Conservation (phyloP, 2,797 vertebrate genomes). For the Macropodus opercularis region DNA sequence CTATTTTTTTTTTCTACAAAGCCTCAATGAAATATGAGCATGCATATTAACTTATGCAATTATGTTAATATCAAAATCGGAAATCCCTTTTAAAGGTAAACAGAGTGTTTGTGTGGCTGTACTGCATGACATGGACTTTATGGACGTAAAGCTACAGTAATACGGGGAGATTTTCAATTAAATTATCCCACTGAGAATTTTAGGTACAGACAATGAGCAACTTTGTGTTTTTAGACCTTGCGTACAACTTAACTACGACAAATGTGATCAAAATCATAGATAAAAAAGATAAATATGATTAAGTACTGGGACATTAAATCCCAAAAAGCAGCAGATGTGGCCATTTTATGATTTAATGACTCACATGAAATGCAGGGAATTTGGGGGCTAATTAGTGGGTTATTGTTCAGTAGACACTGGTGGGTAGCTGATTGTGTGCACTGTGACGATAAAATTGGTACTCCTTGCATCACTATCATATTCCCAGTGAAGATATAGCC, state of each 20-base stretch:
- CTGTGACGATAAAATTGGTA: conserved; percentile 5
- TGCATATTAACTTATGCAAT: conserved; percentile 63
- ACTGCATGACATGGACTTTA: too few relatives aligned
- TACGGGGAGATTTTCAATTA: background rate
- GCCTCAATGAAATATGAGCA: conserved; percentile 71
- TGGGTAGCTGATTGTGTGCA: conserved; percentile 1
- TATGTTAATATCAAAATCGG: conserved; percentile 58
- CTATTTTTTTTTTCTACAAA: conserved; percentile 50
- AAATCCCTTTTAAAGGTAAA: conserved; percentile 48
- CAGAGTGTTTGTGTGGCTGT: background rate
- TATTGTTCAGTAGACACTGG: background rate
- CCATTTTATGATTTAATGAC: too few relatives aligned
- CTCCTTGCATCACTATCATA: conserved; percentile 4
- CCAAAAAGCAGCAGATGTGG: too few relatives aligned
- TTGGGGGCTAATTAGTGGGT: background rate
- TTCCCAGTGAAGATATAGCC: conserved; percentile 1
- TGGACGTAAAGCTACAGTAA: background rate
- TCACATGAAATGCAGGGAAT: background rate
- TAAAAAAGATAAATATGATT: background rate
- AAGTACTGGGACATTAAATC: background rate
- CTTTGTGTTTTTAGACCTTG: background rate
- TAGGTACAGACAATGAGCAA: background rate
- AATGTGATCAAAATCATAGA: background rate
- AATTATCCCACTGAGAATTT: conserved; percentile 1
- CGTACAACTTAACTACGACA: background rate